Conservation (phyloP, 2,888 invertebrate species). For the Eupithecia insigniata region DNA sequence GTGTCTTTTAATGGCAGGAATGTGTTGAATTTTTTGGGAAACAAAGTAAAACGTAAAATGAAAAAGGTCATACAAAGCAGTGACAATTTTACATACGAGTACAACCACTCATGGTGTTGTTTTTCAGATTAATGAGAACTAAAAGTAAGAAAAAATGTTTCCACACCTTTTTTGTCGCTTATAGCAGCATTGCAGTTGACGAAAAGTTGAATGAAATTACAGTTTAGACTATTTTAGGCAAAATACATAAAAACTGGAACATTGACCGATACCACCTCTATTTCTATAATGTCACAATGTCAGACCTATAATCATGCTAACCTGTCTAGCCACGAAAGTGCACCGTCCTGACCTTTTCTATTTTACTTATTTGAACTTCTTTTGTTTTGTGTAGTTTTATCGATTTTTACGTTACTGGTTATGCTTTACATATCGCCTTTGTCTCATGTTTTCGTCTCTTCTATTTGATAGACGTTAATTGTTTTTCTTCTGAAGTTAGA, state of each 20-base stretch:
- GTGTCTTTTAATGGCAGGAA: slow-evolving; percentile 51
- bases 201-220: not conserved
- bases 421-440: too few species aligned
- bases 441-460: too few species aligned
- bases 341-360: not conserved
- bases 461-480: too few species aligned
- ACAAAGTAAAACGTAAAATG: not conserved
- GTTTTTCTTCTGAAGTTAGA: too few species aligned
- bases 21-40: not conserved
- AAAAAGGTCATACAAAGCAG: not conserved
- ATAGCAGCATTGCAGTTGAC: not conserved
- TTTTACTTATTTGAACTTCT: not conserved
- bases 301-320: not conserved
- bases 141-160: too few species aligned
- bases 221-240: not conserved
- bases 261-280: not conserved
- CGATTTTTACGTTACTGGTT: too few species aligned
- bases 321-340: not conserved
- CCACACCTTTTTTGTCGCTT: too few species aligned
- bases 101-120: not conserved
- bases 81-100: not conserved
- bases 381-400: not conserved
- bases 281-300: not conserved
- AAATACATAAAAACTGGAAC: not conserved
- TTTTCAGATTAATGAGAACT: not conserved